Percentiles rank a stretch among this genome's conserved stretches.
Conservation (phyloP, 2,797 vertebrate genomes). For the Eulemur rubriventer region DNA sequence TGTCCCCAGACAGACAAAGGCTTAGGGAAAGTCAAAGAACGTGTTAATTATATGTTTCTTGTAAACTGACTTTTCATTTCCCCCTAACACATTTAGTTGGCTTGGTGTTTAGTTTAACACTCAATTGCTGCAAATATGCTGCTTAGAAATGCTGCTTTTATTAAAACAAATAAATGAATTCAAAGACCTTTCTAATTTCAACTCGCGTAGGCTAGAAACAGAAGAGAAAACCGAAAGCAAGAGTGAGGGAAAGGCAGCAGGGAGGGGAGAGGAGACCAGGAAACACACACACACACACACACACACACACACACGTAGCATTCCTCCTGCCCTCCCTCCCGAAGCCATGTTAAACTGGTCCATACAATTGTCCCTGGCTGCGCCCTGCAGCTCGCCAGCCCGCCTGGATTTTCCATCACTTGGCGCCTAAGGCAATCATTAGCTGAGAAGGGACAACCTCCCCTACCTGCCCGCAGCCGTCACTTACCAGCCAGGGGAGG, state of each 20-base stretch:
- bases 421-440: slow-evolving; percentile 81
- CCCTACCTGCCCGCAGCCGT: slow-evolving; percentile 64
- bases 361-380: slow-evolving; percentile 68
- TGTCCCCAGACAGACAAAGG: slow-evolving; percentile 79
- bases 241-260: slow-evolving; percentile 27
- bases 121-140: slow-evolving; percentile 68
- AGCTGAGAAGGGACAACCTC: slow-evolving; percentile 77
- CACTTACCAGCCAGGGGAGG: slow-evolving; percentile 52
- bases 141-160: slow-evolving; percentile 67
- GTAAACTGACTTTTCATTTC: slow-evolving; percentile 77
- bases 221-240: slow-evolving; percentile 63
- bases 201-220: slow-evolving; percentile 70
- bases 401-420: slow-evolving; percentile 76
- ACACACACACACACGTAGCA: neutral
- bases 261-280: slow-evolving; percentile 18
- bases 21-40: slow-evolving; percentile 79
- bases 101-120: slow-evolving; percentile 64
- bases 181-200: slow-evolving; percentile 79
- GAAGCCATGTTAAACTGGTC: slow-evolving; percentile 63
- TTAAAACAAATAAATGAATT: slow-evolving; percentile 79
- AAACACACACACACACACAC: neutral
- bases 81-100: slow-evolving; percentile 35
- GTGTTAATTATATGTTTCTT: slow-evolving; percentile 79
- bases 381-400: slow-evolving; percentile 47
- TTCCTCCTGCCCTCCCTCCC: slow-evolving; percentile 52